Base-by-base conservation (phyloP, 2,113 vertebrate species). In the Thryonomys swinderianus region DNA sequence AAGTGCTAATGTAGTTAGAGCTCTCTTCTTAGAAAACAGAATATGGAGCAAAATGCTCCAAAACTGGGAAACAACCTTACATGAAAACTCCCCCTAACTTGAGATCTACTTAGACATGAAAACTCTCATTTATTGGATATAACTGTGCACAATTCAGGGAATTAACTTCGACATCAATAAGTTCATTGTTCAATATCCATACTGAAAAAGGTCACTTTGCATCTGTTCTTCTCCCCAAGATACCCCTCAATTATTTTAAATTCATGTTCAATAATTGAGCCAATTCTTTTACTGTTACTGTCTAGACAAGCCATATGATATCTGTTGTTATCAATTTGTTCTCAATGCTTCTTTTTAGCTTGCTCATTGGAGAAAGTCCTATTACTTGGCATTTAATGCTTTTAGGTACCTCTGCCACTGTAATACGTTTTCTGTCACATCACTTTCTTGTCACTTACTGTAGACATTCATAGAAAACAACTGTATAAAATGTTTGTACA, bases 271-370 rank as follows among this genome's bases (percentile, higher is more conserved):
- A 42, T 4, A 71, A 25, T 0, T 85, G 45, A 85, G 1, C 66
- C 66, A 82, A 62, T 86, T 89, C 37, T 25, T 88, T 82, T 95
- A 78, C n/a, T 85, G 85, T 94, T 84, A 66, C n/a, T 91, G 6
- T 69, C 13, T 14, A 45, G 3, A 78, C 12, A 67, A 90, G 37
- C 21, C 21, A n/a, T 66, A 62, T 42, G 27, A 67, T 61, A 37
- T 30, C 62, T 93, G 84, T 20, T 83, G 18, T 95, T 85, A 91
- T 88, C 48, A 76, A 1, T 57, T 90, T 57, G 20, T 85, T 86
- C 25, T 17, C 32, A 62, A 8, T 40, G 18, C 48, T 74, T 82
- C 55, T 57, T 69, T 10, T 25, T 40, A 78, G 27, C 37, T 84
- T 90, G 61, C 80, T 86, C 25, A 64, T 73, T 30, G 82, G 40